A percentile compares a stretch with the other conserved stretches of the same genome.
These are phyloP conservation scores for Sipha maydis DNA, from an alignment of 2,888 invertebrate species.

Conservation along the genomic window DNA sequence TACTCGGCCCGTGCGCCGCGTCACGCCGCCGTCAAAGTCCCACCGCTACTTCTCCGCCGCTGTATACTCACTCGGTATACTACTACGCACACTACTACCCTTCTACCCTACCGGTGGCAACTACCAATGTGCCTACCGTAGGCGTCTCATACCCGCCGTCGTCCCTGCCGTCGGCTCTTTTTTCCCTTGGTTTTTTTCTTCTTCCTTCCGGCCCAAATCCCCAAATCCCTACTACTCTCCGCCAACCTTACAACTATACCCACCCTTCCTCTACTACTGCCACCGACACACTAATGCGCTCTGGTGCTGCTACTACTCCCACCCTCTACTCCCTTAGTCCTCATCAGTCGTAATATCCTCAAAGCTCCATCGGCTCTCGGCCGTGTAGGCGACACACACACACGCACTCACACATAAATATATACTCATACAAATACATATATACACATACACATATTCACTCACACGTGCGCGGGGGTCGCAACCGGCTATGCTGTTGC, in stretches of 20 bases:
- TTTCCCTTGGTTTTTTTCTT: slow-evolving; percentile 44
- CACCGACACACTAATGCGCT: slow-evolving; percentile 50
- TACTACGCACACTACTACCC: slow-evolving; percentile 31
- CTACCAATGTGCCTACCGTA: background rate
- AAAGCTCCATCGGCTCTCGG: slow-evolving; percentile 55
- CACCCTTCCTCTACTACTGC: slow-evolving; percentile 15
- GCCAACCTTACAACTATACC: background rate
- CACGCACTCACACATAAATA: background rate
- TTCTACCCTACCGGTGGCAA: background rate
- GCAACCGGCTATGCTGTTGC: slow-evolving; percentile 38
- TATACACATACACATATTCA: background rate
- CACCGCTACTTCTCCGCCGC: slow-evolving; percentile 5
- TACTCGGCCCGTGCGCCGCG: slow-evolving; percentile 53
- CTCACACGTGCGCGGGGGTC: background rate
- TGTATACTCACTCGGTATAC: slow-evolving; percentile 11
- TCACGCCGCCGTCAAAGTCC: slow-evolving; percentile 58
- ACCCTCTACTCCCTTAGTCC: slow-evolving; percentile 36
- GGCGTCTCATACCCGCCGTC: slow-evolving; percentile 32
- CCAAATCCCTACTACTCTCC: slow-evolving; percentile 55
- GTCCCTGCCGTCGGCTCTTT: slow-evolving; percentile 22
- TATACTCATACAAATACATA: background rate
- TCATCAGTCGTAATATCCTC: slow-evolving; percentile 57
- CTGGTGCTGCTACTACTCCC: slow-evolving; percentile 31
- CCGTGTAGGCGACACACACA: slow-evolving; percentile 47
- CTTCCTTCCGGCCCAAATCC: slow-evolving; percentile 60